These are phyloP conservation scores for Hydrophis major DNA, from an alignment of 2,797 vertebrate genomes.

Conservation along the genomic window DNA sequence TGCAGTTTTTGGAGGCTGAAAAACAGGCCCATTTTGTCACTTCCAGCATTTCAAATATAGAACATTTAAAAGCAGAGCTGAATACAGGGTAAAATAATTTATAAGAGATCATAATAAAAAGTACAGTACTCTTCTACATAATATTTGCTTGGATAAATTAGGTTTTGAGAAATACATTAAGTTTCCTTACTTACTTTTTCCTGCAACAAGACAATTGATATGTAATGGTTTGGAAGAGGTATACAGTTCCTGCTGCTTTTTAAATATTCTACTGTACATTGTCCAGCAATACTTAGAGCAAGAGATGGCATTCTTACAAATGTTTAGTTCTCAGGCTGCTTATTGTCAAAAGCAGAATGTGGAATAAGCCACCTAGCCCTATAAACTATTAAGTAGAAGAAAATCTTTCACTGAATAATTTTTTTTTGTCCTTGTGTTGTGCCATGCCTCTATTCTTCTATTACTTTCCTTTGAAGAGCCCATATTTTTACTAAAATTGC, in stretches of 20 bases:
- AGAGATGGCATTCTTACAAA: background rate
- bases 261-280: background rate
- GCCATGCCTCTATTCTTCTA: conserved; percentile 14
- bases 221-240: background rate
- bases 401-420: background rate
- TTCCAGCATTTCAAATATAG: too few relatives aligned
- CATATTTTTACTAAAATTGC: conserved; percentile 7
- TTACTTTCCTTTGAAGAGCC: conserved; percentile 29
- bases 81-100: too few relatives aligned
- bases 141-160: background rate
- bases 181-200: background rate
- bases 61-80: too few relatives aligned
- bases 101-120: background rate
- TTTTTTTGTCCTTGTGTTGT: background rate
- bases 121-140: background rate
- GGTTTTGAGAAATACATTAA: background rate
- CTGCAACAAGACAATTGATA: background rate
- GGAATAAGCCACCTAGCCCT: conserved; percentile 5
- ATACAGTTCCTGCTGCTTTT: background rate
- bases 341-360: background rate
- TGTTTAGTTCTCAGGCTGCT: background rate
- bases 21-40: too few relatives aligned
- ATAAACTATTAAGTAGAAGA: conserved; percentile 8
- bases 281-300: background rate
- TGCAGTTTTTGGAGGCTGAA: too few relatives aligned